Evolutionary conservation across 2,797 vertebrate species (phyloP), one percentile per base, ranked within the genome.

Genomic region (Mormyrus proboscirostris): DNA sequence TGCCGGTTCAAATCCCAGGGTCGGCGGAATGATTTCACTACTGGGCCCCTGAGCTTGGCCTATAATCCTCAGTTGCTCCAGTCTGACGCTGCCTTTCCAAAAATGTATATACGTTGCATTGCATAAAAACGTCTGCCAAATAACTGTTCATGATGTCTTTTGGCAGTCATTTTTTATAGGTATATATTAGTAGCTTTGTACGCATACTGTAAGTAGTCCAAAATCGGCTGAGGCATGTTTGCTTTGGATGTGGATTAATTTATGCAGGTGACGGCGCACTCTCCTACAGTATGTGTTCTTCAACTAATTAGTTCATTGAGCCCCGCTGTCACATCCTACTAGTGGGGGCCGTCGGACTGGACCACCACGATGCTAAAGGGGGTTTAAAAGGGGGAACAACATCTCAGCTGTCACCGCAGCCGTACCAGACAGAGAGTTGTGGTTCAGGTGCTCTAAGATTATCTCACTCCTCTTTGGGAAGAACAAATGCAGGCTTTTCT

Each of bases 401-500:
- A 59, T 57, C 53, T 47, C 47, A 33, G 53, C 86, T 50, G 86
- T 33, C 14, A 59, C 16, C 25, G 14, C 79, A 62, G 82, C n/a
- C 29, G 84, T 49, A 41, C 10, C 50, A 51, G 85, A 49, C 41
- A 33, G 22, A 76, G 14, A 55, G 33, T 59, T 4, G 22, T 55
- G 50, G 19, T 79, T 55, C 33, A 57, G 50, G 84, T 82, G 65
- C 51, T 87, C 29, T n/a, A 87, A 55, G 53, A 41, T 86, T 25
- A 33, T 57, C 53, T 87, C 55, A 59, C 16, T 87, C 7, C 49
- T 87, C 16, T 76, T 57, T 91, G 85, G 86, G 88, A 91, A 92
- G 91, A 93, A 93, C 93, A 92, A 93, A 94, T 94, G 94, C 92
- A 92, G 92, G 92, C 92, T 92, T 88, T 91, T 91, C 90, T 92